Evolutionary conservation across 1,140 invertebrate genomes (phyloP), one percentile per base, ranked within the genome.

Genomic region (Ectropis grisescens): DNA sequence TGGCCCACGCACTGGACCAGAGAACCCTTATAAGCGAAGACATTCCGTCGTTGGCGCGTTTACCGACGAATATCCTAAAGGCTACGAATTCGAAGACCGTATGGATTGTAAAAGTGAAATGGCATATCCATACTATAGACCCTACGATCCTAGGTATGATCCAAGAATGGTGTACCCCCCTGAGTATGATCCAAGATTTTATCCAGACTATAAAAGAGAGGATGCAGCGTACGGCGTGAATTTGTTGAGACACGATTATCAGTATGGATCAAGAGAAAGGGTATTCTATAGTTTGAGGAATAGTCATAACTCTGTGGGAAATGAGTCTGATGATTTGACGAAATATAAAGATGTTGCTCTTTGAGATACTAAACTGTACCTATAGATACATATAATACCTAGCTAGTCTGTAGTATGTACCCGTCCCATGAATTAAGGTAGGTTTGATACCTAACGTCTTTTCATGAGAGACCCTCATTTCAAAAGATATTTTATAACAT

Each of bases 311-410:
- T 84, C 82, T 0, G 67, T 82, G 14, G 82, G 82, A 0, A 84
- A 84, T 31, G 82, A 84, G 42, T 84, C 82, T 11, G 82, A 84
- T 53, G 82, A 84, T 55, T 43, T 84, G 26, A 78, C 72, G 1
- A 84, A 84, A 33, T 84, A 84, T 61, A 82, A 82, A 38, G 82
- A 84, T 39, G 80, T 84, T 15, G 82, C 82, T 27, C 57, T 83
- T 31, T 82, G 44, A 64, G 2, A 11, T 24, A 9, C 23, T 26
- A 22, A 9, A 22, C 19, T 22, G 9, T 5, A 22, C 19, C 19
- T 22, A 22, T 22, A 22, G 9, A 22, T 22, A 22, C 19, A 22
- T 22, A 22, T 22, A 22, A 22, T n/a, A n/a, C n/a, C n/a, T n/a
- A 9, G 19, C 19, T 5, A 9, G 9, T 22, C 4, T 22, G 19